phyloP scores from a whole-genome alignment of 2,797 vertebrate species.

The Fringilla coelebs region DNA sequence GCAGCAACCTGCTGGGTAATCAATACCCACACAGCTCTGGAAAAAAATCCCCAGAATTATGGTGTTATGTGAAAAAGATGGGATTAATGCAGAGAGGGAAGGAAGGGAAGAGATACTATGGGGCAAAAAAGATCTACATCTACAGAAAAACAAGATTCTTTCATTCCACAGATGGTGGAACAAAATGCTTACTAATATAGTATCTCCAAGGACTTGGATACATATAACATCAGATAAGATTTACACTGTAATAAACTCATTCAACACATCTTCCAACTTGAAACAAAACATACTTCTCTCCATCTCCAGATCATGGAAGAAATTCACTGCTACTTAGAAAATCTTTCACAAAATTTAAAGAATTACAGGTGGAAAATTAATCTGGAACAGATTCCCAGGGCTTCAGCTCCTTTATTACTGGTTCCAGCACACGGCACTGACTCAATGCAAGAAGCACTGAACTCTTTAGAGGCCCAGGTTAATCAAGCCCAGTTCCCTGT shows the following conservation, averaged over 20 bases:
- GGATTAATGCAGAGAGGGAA: not conserved
- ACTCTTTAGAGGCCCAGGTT: not conserved
- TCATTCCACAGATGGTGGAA: not conserved
- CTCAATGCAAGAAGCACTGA: not conserved
- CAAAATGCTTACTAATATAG: not conserved
- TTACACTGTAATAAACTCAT: not conserved
- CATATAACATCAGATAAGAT: not conserved
- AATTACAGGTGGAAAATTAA: not conserved
- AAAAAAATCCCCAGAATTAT: not conserved
- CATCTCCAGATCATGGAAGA: not conserved
- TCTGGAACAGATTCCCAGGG: not conserved
- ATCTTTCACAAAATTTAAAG: not conserved
- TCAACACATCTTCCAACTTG: not conserved
- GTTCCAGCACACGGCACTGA: not conserved
- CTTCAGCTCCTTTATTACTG: not conserved
- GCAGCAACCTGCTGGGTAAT: slow-evolving; percentile 33
- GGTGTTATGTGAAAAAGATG: not conserved
- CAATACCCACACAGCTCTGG: slow-evolving; percentile 4
- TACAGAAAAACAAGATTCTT: not conserved
- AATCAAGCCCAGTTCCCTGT: not conserved
- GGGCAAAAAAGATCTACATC: not conserved
- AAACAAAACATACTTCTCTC: not conserved
- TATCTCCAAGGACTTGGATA: not conserved
- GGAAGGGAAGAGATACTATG: not conserved
- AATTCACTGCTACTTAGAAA: not conserved